Evolutionary conservation across 2,797 vertebrate genomes (phyloP), one percentile per base, ranked within the genome.

Genomic region (Takifugu rubripes): DNA sequence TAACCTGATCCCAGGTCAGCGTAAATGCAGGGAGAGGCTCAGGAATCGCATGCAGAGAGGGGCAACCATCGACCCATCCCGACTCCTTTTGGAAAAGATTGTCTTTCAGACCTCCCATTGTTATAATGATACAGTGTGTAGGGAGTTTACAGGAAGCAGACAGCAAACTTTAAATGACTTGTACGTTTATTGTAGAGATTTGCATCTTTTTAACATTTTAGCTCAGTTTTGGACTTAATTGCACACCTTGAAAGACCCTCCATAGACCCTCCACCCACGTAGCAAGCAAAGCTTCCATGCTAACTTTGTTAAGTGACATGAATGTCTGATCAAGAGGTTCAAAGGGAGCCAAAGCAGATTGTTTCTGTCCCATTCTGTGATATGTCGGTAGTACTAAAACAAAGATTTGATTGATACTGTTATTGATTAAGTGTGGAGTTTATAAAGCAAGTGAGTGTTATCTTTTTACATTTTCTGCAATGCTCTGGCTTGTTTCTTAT

Each of bases 1-100:
- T 79, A 84, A 87, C 82, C 81, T 86, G 85, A 87, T 90, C 69
- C 72, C 54, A 52, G 77, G 73, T 72, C 72, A 75, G 75, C 74
- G 70, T 27, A 64, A 66, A 65, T 5, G 43, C 51, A 57, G 53
- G 60, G 70, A 62, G 66, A 75, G 65, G 62, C 74, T 81, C 53
- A 5, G 21, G 72, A 70, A 77, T 59, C 64, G 45, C 73, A 74
- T 6, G 62, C 65, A 61, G 78, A 61, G 75, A 67, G 54, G 61
- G 51, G 60, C 49, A 49, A 60, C 31, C 25, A 40, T 25, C 21
- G 53, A 49, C 46, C 68, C 56, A 14, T 54, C 59, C 27, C 27
- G 49, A 43, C 56, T 54, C 50, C 55, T 60, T 14, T 16, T 2
- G 3, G 26, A n/a, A 5, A 21, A 40, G 15, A 55, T 56, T 6